Evolutionary conservation across 2,113 vertebrate genomes (phyloP).

Genomic region (Herpailurus yagouaroundi): DNA sequence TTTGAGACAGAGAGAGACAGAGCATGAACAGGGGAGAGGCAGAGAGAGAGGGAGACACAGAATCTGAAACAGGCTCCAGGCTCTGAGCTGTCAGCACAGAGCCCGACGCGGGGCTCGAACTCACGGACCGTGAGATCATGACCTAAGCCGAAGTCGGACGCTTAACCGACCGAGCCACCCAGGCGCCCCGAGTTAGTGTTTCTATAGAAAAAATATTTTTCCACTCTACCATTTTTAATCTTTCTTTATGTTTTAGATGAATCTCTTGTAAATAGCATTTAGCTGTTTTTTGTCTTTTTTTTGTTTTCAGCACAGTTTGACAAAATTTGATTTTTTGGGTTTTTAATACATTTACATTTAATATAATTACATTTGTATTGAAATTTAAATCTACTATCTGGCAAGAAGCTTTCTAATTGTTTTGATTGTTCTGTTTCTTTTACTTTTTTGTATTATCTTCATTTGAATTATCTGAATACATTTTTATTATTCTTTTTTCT

Average conservation of each 20-base stretch:
- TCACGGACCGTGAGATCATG: too few relatives aligned
- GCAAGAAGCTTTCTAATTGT: not conserved
- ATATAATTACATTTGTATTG: not conserved
- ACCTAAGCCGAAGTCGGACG: too few relatives aligned
- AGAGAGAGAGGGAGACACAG: too few relatives aligned
- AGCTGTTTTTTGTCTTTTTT: not conserved
- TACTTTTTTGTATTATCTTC: not conserved
- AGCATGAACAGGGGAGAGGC: too few relatives aligned
- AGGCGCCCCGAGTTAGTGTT: not conserved
- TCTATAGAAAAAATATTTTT: not conserved
- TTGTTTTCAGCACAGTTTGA: not conserved
- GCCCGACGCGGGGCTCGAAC: too few relatives aligned
- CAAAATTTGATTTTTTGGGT: not conserved
- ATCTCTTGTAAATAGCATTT: not conserved
- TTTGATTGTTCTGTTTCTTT: not conserved
- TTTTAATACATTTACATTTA: slow-evolving; percentile 27
- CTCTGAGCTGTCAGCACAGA: too few relatives aligned
- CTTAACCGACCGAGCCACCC: too few relatives aligned
- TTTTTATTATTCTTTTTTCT: not conserved
- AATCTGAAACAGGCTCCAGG: too few relatives aligned
- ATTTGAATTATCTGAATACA: not conserved
- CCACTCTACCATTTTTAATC: not conserved
- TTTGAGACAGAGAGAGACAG: too few relatives aligned
- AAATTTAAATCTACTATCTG: not conserved
- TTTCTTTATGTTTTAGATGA: not conserved